phyloP scores from a whole-genome alignment of 2,888 invertebrate genomes.

The Aphodius sticticus region DNA sequence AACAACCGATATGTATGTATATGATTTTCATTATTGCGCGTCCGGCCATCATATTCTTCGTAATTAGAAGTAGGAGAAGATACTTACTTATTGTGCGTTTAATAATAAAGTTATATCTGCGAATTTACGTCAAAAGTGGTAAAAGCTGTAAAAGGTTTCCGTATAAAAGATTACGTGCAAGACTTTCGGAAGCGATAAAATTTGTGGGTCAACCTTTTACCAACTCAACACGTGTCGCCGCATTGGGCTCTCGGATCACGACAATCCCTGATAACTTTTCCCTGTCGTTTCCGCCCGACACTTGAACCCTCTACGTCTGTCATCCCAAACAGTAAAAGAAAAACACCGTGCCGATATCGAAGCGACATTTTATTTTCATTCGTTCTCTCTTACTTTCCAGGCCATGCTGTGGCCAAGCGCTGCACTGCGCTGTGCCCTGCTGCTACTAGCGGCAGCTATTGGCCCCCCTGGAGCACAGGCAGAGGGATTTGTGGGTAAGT shows the following conservation, averaged over 20 bases:
- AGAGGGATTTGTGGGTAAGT: slow-evolving; percentile 74
- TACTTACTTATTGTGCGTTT: no score
- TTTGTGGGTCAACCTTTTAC: background rate
- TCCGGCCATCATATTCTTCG: no score
- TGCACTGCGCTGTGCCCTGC: slow-evolving; percentile 53
- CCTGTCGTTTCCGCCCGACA: background rate
- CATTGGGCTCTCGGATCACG: background rate
- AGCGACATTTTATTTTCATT: background rate
- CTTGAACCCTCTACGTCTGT: background rate
- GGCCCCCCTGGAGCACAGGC: slow-evolving; percentile 61
- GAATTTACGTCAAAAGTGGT: no score
- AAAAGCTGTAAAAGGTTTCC: background rate
- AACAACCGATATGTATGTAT: no score
- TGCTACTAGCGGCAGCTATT: slow-evolving; percentile 53
- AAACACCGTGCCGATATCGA: background rate
- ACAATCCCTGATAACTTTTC: background rate
- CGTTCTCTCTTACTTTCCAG: slow-evolving; percentile 46
- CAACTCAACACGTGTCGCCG: background rate
- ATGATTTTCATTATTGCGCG: no score
- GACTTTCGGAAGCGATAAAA: background rate
- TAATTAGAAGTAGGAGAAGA: no score
- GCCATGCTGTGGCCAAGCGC: slow-evolving; percentile 60
- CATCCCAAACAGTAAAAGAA: background rate
- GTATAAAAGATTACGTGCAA: background rate
- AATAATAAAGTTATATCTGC: no score